phyloP scores from a whole-genome alignment of 1,140 invertebrate species.

The Hesperophylax magnus region DNA sequence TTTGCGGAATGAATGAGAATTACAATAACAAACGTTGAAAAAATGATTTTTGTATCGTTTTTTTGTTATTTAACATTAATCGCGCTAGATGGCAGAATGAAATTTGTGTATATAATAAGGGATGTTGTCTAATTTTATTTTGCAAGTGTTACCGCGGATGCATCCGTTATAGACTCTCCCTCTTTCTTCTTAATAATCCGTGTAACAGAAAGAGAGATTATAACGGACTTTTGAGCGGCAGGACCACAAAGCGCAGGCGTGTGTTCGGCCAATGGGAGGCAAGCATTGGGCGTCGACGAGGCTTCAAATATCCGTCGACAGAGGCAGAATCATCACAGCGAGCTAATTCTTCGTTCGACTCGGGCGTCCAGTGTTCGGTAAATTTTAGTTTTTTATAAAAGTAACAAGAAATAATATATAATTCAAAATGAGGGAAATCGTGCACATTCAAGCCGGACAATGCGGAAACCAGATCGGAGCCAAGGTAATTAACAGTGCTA shows the following conservation, averaged over 20 bases:
- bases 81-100: no score
- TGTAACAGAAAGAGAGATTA: no score
- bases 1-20: no score
- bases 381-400: conserved; percentile 48
- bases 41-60: no score
- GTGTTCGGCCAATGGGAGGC: conserved; percentile 25
- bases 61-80: no score
- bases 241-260: conserved; percentile 29
- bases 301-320: conserved; percentile 43
- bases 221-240: no score
- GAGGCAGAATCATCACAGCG: conserved; percentile 34
- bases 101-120: no score
- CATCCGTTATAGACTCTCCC: no score
- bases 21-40: no score
- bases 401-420: conserved; percentile 39
- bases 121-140: no score
- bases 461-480: conserved; percentile 84
- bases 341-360: conserved; percentile 43
- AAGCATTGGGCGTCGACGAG: conserved; percentile 42
- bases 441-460: conserved; percentile 83
- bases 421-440: conserved; percentile 80
- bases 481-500: conserved; percentile 69
- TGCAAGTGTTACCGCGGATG: no score
- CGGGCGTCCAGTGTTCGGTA: conserved; percentile 41
- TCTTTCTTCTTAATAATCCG: no score